These are phyloP conservation scores for Ammodytes dubius DNA, from an alignment of 2,113 vertebrate genomes.

Conservation along the genomic window DNA sequence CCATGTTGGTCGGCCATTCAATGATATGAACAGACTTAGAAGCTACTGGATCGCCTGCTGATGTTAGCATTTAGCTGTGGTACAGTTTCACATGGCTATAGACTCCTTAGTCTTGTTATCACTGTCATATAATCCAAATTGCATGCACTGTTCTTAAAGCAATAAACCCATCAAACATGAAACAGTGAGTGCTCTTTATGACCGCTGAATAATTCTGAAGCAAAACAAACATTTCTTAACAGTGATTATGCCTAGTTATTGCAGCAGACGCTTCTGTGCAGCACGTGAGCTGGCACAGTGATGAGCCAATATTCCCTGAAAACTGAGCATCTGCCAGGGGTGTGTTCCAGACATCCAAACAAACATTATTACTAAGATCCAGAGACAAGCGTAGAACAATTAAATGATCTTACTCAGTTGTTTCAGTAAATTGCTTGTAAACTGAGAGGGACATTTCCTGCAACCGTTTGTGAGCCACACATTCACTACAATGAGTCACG, in stretches of 20 bases:
- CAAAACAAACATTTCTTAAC: not conserved
- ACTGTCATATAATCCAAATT: not conserved
- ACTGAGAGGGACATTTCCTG: not conserved
- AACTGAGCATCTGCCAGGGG: not conserved
- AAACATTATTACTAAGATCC: not conserved
- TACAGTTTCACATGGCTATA: not conserved
- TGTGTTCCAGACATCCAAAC: not conserved
- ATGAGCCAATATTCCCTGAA: not conserved
- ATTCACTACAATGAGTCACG: not conserved
- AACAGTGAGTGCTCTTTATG: not conserved
- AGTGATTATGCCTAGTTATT: not conserved
- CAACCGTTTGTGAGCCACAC: not conserved
- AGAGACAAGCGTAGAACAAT: not conserved
- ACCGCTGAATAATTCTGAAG: not conserved
- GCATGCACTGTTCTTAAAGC: not conserved
- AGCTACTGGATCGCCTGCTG: not conserved
- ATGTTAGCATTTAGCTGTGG: not conserved
- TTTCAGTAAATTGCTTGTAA: conserved; percentile 6
- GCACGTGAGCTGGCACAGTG: not conserved
- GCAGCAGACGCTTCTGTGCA: not conserved
- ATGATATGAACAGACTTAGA: not conserved
- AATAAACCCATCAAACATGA: not conserved
- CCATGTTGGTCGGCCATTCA: not conserved
- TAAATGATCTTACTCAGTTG: not conserved
- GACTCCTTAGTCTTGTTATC: not conserved